Evolutionary conservation across 2,797 vertebrate genomes (phyloP).

Genomic region (Carduelis carduelis): DNA sequence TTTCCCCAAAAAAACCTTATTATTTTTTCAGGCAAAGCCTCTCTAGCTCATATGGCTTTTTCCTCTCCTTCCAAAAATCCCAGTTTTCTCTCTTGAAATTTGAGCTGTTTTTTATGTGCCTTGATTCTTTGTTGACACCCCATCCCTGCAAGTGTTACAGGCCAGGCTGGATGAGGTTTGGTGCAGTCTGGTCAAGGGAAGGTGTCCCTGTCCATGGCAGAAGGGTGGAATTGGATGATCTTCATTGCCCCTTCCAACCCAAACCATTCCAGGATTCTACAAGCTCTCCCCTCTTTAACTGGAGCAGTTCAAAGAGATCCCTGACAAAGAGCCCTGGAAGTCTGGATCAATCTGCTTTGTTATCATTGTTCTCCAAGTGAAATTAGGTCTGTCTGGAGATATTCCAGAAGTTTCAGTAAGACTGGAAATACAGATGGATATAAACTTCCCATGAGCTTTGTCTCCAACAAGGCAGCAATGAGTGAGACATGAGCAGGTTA

Average conservation of each 20-base stretch:
- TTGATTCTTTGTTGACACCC: not conserved
- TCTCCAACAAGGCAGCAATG: not conserved
- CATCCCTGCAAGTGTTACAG: not conserved
- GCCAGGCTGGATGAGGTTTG: not conserved
- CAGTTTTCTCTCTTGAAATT: not conserved
- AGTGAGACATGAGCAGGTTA: not conserved
- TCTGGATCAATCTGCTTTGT: not conserved
- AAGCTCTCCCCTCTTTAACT: not conserved
- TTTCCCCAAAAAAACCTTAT: accelerated
- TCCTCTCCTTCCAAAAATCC: not conserved
- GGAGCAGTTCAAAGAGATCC: not conserved
- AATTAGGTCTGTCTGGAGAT: not conserved
- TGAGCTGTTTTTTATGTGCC: not conserved
- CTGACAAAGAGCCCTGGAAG: not conserved
- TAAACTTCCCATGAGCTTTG: not conserved
- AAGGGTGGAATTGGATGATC: not conserved
- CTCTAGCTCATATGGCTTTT: not conserved
- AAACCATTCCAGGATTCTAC: not conserved
- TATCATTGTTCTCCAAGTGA: not conserved
- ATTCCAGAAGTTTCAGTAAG: not conserved
- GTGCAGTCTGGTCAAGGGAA: not conserved
- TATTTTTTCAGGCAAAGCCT: not conserved
- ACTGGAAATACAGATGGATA: not conserved
- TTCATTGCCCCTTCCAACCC: not conserved
- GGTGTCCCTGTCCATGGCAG: not conserved